Conservation (phyloP, 1,140 invertebrate species). For the Zaprionus inermis region DNA sequence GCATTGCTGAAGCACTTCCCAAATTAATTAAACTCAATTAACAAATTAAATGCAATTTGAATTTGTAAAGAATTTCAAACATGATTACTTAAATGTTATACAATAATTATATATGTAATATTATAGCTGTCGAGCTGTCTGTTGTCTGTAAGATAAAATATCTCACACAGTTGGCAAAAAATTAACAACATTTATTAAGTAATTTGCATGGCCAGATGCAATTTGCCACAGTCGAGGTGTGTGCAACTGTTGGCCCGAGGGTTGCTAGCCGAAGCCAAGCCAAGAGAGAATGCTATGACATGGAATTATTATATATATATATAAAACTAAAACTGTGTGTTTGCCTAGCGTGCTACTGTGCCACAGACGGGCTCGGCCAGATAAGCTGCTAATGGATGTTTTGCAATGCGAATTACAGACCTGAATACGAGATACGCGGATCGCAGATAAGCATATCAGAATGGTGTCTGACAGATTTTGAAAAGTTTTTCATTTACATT, state of each 20-base stretch:
- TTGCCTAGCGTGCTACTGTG: constrained; percentile 52
- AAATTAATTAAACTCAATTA: constrained; percentile 2
- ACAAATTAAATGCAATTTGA: neutral
- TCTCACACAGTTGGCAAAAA: constrained; percentile 26
- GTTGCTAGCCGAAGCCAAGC: constrained; percentile 29
- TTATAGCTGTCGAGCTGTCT: neutral
- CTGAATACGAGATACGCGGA: constrained; percentile 45
- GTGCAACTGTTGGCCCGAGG: constrained; percentile 41
- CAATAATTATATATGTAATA: neutral
- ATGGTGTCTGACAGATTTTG: constrained; percentile 44
- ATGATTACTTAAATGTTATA: neutral
- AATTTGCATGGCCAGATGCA: constrained; percentile 58
- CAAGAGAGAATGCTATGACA: constrained; percentile 24
- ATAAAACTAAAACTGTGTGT: constrained; percentile 10
- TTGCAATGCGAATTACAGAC: constrained; percentile 68
- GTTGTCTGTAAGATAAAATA: constrained; percentile 4
- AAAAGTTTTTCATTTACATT: constrained; percentile 8
- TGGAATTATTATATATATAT: constrained; percentile 16
- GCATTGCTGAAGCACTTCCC: neutral
- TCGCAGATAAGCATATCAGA: constrained; percentile 47
- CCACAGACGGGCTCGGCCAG: constrained; percentile 43
- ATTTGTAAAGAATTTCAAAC: neutral
- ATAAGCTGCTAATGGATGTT: constrained; percentile 53
- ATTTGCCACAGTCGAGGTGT: constrained; percentile 40
- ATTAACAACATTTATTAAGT: constrained; percentile 58